A percentile compares a stretch with the other conserved stretches of the same genome.
Evolutionary conservation across 2,888 invertebrate species (phyloP).

Genomic region (Ennomos quercinarius): DNA sequence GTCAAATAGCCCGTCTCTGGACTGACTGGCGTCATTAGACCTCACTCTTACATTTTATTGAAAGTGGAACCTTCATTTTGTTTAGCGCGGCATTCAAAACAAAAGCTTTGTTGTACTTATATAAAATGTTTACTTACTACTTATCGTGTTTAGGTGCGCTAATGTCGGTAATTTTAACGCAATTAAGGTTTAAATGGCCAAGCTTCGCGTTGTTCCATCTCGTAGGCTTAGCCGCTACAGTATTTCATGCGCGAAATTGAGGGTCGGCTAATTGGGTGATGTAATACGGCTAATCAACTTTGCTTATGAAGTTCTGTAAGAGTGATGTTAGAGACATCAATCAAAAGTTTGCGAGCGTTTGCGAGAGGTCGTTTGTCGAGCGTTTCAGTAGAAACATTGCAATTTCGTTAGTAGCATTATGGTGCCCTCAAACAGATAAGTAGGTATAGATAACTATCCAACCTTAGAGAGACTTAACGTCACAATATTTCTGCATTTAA

Average conservation of each 20-base stretch:
- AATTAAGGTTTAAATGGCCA: conserved; percentile 36
- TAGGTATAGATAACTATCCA: too few species aligned
- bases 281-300: conserved; percentile 28
- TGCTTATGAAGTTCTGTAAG: conserved; percentile 20
- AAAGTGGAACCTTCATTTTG: conserved; percentile 47
- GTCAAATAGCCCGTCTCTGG: conserved; percentile 55
- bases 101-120: conserved; percentile 43
- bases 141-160: conserved; percentile 37
- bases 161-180: conserved; percentile 41
- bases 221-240: conserved; percentile 17
- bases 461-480: too few species aligned
- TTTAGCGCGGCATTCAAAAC: conserved; percentile 39
- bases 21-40: conserved; percentile 54
- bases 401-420: conserved; percentile 26
- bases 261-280: conserved; percentile 26
- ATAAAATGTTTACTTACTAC: conserved; percentile 46
- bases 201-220: conserved; percentile 30
- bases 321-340: conserved; percentile 30
- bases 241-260: conserved; percentile 18
- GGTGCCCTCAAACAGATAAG: conserved; percentile 3
- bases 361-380: conserved; percentile 28
- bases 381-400: conserved; percentile 30
- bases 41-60: conserved; percentile 55
- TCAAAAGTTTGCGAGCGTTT: conserved; percentile 31
- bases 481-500: too few species aligned